Conservation (phyloP, 2,797 vertebrate species). For the Pagetopsis macropterus region DNA sequence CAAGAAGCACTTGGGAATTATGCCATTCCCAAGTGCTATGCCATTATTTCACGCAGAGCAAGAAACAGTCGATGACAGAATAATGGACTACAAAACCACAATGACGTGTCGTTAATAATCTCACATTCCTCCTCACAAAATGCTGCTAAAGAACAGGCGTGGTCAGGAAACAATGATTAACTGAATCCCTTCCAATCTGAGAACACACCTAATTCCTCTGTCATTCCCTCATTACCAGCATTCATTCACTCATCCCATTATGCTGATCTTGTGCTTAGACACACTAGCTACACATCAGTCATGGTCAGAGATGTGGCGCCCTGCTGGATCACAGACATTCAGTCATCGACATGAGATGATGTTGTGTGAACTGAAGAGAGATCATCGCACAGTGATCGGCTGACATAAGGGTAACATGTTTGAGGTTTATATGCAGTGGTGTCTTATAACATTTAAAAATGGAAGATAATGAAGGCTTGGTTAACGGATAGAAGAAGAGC, state of each 20-base stretch:
- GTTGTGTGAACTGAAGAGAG: conserved; percentile 31
- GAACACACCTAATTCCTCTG: conserved; percentile 21
- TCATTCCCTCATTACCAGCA: conserved; percentile 29
- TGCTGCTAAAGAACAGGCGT: not conserved
- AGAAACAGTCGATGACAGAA: conserved; percentile 9
- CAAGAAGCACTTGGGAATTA: conserved; percentile 10
- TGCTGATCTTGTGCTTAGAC: conserved; percentile 6
- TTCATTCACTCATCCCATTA: conserved; percentile 21
- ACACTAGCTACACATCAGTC: conserved; percentile 19
- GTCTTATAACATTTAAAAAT: conserved; percentile 31
- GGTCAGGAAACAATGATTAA: conserved; percentile 18
- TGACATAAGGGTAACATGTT: conserved; percentile 22
- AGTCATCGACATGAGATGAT: conserved; percentile 38
- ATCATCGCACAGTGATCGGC: not conserved
- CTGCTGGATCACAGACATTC: conserved; percentile 45
- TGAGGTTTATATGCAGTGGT: conserved; percentile 9
- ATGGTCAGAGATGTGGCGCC: conserved; percentile 36
- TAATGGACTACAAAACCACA: conserved; percentile 31
- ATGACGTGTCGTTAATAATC: conserved; percentile 12
- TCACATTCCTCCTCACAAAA: conserved; percentile 15
- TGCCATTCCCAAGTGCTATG: too few relatives aligned
- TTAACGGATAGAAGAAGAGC: not conserved
- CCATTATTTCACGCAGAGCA: conserved; percentile 15
- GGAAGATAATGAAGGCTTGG: not conserved
- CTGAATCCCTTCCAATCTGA: conserved; percentile 26